These are phyloP conservation scores for Cricetomys ansorgei DNA, from an alignment of 2,113 vertebrate species.

Conservation along the genomic window DNA sequence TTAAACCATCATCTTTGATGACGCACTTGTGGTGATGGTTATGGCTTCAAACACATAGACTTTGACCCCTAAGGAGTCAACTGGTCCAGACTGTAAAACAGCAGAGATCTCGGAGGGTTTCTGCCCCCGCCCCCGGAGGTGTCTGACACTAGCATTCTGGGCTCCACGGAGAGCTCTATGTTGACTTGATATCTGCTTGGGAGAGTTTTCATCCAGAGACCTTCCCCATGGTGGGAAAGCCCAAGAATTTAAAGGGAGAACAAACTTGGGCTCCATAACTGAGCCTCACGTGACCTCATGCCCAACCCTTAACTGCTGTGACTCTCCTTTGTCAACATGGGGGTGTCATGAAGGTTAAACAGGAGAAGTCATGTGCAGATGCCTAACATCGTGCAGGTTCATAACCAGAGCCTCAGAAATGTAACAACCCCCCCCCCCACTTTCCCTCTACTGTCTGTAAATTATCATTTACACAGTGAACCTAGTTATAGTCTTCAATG, in stretches of 20 bases:
- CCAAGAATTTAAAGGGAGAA: neutral
- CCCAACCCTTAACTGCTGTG: neutral
- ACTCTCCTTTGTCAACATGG: neutral
- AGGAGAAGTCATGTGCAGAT: neutral
- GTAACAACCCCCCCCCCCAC: accelerated
- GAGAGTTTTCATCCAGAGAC: conserved; percentile 32
- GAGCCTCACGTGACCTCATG: neutral
- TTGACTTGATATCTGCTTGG: neutral
- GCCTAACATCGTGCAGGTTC: neutral
- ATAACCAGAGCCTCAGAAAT: neutral
- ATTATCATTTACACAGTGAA: conserved; percentile 6
- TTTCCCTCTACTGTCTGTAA: neutral
- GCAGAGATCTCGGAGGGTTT: neutral
- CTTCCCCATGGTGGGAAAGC: neutral
- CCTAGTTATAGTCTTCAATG: conserved; percentile 36
- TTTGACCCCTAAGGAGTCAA: neutral
- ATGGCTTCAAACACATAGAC: neutral
- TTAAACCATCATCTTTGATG: neutral
- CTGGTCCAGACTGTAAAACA: neutral
- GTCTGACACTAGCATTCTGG: neutral
- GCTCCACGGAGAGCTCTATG: neutral
- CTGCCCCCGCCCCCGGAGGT: neutral
- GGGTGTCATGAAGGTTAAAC: neutral
- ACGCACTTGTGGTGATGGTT: neutral
- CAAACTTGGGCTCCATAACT: neutral